Base-by-base conservation (phyloP, 2,888 invertebrate genomes). In the Colostygia pectinataria region DNA sequence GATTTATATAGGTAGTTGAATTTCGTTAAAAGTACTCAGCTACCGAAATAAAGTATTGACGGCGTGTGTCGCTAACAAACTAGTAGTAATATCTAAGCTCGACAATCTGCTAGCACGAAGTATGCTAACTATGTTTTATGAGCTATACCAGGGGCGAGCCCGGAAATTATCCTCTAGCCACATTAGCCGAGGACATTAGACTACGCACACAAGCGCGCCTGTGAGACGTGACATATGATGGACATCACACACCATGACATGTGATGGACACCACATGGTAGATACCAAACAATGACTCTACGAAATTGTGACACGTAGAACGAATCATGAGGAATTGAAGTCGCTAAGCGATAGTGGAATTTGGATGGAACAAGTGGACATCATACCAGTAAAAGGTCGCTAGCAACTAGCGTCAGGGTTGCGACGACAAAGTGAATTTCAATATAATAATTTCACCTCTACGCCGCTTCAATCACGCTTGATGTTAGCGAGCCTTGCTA, bases 121-220 rank as follows among this genome's bases (percentile, higher is more conserved):
- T 44, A 36, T 9, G 24, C 27, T 24, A 32, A 41, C 44, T 23
- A 40, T 45, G 12, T 27, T 10, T 14, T 31, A 32, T 25, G 44
- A 20, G 15, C 47, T 36, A n/a, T 20, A 40, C 36, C 6, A 51
- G 82, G 86, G 85, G 78, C 74, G 76, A 72, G 75, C 61, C 85
- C 84, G 88, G 88, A 89, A 89, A 87, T 89, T 85, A 85, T 86
- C 82, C 80, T 86, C 82, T 84, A 83, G 80, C 83, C 80, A 74
- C 88, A 87, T 88, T 88, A 88, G 80, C 68, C 55, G 77, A 76
- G 80, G 80, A 85, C 84, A 86, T 85, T 87, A 87, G 80, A 75
- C 74, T 70, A 66, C 66, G 59, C 64, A 61, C 66, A 65, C 71
- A 66, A 65, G 15, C 44, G 29, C 18, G 76, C 77, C 77, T 71